Conservation (phyloP, 30 jellyfish, hydroid and myxozoan species). For the Phacellophora camtschatica region DNA sequence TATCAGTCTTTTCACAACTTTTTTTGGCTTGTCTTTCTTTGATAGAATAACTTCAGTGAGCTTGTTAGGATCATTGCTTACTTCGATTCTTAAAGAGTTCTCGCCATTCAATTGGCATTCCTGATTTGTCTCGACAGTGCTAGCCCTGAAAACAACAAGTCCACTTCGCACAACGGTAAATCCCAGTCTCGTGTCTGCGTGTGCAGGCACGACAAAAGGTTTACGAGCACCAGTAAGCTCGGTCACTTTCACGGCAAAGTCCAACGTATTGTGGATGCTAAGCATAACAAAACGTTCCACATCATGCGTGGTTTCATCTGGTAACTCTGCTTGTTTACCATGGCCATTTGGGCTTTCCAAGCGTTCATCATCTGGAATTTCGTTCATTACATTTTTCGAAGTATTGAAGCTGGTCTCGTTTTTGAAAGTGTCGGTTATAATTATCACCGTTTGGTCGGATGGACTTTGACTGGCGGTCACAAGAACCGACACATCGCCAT, state of each 20-base stretch:
- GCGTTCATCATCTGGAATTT: neutral
- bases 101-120: conserved; percentile 71
- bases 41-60: conserved; percentile 73
- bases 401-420: neutral
- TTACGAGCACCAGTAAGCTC: conserved; percentile 74
- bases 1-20: conserved; percentile 38
- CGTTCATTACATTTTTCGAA: neutral
- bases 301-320: neutral
- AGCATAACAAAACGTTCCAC: conserved; percentile 45
- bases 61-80: conserved; percentile 53
- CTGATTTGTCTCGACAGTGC: conserved; percentile 17
- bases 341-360: neutral
- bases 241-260: conserved; percentile 6
- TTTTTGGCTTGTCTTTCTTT: conserved; percentile 12
- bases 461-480: conserved; percentile 47
- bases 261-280: conserved; percentile 24
- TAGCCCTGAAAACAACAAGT: conserved; percentile 54
- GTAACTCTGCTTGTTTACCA: neutral
- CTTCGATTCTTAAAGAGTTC: conserved; percentile 38
- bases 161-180: conserved; percentile 35
- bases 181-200: conserved; percentile 35
- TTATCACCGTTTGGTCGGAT: conserved; percentile 11
- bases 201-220: conserved; percentile 72
- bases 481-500: conserved; percentile 54
- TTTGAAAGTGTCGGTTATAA: neutral